phyloP scores from a whole-genome alignment of 2,113 vertebrate genomes.

The Taurulus bubalis region DNA sequence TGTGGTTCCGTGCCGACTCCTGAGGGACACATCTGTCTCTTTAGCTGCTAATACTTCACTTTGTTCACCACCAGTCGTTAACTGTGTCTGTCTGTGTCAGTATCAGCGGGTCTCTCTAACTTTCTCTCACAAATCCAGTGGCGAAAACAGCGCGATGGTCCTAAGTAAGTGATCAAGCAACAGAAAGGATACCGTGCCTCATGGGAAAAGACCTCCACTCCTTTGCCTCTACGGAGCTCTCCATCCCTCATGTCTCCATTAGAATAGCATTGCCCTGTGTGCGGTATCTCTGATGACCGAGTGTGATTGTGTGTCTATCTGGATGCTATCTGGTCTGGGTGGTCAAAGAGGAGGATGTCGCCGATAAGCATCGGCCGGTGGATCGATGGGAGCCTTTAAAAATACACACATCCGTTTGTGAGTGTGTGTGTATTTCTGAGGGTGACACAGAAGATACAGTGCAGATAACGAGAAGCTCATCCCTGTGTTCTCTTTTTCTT shows the following conservation, averaged over 20 bases:
- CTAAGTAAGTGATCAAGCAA: background rate
- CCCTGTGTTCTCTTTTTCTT: constrained; percentile 1
- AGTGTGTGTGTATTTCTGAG: constrained; percentile 37
- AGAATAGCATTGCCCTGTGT: constrained; percentile 39
- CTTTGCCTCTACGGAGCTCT: constrained; percentile 26
- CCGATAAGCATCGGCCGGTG: constrained; percentile 68
- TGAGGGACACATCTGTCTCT: background rate
- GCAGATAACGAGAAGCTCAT: constrained; percentile 48
- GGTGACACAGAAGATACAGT: constrained; percentile 49
- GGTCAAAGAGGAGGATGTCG: constrained; percentile 73
- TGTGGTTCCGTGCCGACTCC: background rate
- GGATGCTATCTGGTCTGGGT: constrained; percentile 63
- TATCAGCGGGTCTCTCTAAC: no score
- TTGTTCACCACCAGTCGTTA: background rate
- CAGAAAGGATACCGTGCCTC: background rate
- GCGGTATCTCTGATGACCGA: constrained; percentile 64
- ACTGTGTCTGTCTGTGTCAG: background rate
- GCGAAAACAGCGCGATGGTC: no score
- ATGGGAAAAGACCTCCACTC: constrained; percentile 2
- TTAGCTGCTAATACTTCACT: background rate
- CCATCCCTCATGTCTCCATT: constrained; percentile 56
- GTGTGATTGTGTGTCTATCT: constrained; percentile 64
- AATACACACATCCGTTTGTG: constrained; percentile 34
- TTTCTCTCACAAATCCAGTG: background rate
- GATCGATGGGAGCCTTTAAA: constrained; percentile 67